Evolutionary conservation across 35 echinoderm and acorn worm species (phyloP).

Genomic region (Apostichopus parvimensis): DNA sequence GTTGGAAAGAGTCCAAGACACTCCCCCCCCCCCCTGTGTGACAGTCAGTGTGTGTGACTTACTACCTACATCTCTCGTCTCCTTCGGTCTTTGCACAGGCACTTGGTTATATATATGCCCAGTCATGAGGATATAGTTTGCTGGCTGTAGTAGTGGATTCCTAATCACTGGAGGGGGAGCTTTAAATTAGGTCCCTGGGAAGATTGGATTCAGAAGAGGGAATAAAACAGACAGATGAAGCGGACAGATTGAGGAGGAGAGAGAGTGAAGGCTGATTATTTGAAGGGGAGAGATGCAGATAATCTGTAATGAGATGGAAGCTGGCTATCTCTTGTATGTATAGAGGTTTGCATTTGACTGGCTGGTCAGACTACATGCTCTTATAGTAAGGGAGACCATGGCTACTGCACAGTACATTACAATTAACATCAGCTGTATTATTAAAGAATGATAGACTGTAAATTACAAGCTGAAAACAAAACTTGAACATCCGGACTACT

Average conservation of each 20-base stretch:
- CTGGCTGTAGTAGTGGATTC: not conserved
- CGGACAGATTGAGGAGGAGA: not conserved
- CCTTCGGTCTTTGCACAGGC: not conserved
- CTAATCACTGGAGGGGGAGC: not conserved
- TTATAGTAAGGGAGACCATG: too few relatives aligned
- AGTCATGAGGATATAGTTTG: not conserved
- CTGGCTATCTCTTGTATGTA: not conserved
- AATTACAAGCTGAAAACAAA: too few relatives aligned
- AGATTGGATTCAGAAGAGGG: not conserved
- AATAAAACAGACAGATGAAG: not conserved
- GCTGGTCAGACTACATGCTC: too few relatives aligned
- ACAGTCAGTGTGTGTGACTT: not conserved
- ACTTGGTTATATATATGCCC: not conserved
- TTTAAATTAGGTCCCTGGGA: not conserved
- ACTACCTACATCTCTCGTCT: not conserved
- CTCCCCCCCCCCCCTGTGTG: not conserved
- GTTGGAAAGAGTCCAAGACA: constrained; percentile 21
- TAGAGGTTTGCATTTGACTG: too few relatives aligned
- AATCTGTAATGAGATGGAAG: not conserved
- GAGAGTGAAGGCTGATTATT: not conserved
- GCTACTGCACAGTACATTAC: too few relatives aligned
- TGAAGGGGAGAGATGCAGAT: not conserved
- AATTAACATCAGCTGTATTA: too few relatives aligned
- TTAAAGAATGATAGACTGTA: too few relatives aligned
- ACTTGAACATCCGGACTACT: too few relatives aligned